Base-by-base conservation (phyloP, 1,140 invertebrate species). In the Hycleus cichorii region DNA sequence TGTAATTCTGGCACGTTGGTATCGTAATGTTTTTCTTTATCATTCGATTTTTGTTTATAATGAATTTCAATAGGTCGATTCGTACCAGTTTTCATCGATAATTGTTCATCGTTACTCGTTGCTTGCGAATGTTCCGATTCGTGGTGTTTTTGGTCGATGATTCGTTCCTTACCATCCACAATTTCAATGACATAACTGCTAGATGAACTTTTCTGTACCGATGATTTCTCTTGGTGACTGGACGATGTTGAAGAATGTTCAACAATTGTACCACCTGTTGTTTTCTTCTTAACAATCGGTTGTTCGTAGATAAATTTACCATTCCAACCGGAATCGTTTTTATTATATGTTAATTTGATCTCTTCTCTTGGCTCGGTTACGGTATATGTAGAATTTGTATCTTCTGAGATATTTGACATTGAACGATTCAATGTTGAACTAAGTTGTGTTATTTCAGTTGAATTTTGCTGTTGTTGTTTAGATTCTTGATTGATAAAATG, bases 101-200 rank as follows among this genome's bases (percentile, higher is more conserved):
- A 74, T 38, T 74, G 72, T 71, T 81, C 80, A 52, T 76, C 76
- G 45, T 76, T 72, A 49, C 72, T 73, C 18, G 76, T 66, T 49
- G 77, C 72, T 60, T 78, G 64, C 4, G 75, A 70, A 64, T 77
- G 73, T 25, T 76, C 79, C 67, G 77, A 77, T 68, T 82, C 79
- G 55, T 79, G 74, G 27, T 76, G 76, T 45, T 78, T 76, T 57
- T 74, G 75, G 47, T 81, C 80, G 38, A 82, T 70, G 39, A 81
- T 76, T n/a, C 77, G 69, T 69, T 81, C 79, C 69, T 81, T 81
- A n/a, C 80, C 80, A 63, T 82, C 80, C 26, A 82, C 76, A 52
- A 81, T 78, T 72, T 81, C 78, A 46, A 81, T 74, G 7, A 80
- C 78, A 57, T 81, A 79, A 44, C 77, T 80, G 11, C 75, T 77